Evolutionary conservation across 2,113 vertebrate species (phyloP).

Genomic region (Tichodroma muraria): DNA sequence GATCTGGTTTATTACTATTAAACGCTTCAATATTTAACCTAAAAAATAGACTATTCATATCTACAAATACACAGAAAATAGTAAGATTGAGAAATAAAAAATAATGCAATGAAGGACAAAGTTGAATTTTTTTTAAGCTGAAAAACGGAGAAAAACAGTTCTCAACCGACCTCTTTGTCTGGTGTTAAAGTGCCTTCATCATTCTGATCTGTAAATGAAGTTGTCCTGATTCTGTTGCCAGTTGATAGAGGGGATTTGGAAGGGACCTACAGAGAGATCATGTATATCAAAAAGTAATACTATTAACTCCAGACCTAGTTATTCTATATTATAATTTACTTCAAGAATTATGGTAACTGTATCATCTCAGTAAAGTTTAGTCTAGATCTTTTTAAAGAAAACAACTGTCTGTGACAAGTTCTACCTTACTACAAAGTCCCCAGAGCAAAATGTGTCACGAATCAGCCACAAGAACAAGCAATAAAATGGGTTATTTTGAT

Average conservation of each 20-base stretch:
- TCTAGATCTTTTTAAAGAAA: not conserved
- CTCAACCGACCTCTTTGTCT: constrained; percentile 84
- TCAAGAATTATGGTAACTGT: not conserved
- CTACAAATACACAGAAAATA: not conserved
- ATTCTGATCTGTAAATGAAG: constrained; percentile 69
- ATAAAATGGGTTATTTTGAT: not conserved
- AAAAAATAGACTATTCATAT: not conserved
- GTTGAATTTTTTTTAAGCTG: not conserved
- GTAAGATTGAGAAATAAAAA: not conserved
- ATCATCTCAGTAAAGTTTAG: not conserved
- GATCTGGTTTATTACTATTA: not conserved
- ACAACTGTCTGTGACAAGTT: not conserved
- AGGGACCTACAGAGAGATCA: constrained; percentile 48
- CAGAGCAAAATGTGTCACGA: not conserved
- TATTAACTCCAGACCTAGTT: not conserved
- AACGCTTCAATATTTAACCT: not conserved
- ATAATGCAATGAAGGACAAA: not conserved
- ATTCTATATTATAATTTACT: not conserved
- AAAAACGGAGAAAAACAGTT: not conserved
- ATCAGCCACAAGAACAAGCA: not conserved
- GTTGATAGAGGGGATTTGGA: constrained; percentile 22
- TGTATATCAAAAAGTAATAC: not conserved
- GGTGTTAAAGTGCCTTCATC: constrained; percentile 73
- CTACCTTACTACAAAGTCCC: not conserved
- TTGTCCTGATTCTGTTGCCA: constrained; percentile 49